phyloP scores from a whole-genome alignment of 2,113 vertebrate genomes.

The Semnornis frantzii region DNA sequence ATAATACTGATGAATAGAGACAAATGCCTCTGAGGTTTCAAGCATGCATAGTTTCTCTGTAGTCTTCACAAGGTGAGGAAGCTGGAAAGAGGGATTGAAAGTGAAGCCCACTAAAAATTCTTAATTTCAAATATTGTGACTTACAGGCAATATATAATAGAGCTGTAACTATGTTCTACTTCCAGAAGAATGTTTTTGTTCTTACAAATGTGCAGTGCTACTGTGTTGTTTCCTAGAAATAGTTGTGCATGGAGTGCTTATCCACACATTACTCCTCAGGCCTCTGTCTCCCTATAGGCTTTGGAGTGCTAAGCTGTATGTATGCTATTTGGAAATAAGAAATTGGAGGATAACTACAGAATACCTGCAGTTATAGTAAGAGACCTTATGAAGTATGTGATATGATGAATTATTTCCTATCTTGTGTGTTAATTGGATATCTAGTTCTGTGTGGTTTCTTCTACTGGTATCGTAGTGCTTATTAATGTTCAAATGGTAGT shows the following conservation, averaged over 20 bases:
- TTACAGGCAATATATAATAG: neutral
- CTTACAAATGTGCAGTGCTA: neutral
- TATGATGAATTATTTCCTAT: neutral
- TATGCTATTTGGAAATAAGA: neutral
- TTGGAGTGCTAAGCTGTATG: neutral
- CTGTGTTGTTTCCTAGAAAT: neutral
- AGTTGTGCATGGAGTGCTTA: neutral
- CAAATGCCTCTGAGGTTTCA: neutral
- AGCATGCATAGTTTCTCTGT: rapidly evolving
- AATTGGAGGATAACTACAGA: neutral
- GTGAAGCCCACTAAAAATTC: neutral
- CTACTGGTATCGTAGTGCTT: neutral
- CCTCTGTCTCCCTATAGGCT: neutral
- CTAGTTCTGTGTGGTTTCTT: neutral
- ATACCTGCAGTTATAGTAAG: neutral
- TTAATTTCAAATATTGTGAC: neutral
- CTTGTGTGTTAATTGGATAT: neutral
- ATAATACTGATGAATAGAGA: neutral
- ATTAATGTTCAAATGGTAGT: neutral
- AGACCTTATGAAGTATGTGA: neutral
- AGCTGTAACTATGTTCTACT: neutral
- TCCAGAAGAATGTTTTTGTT: neutral
- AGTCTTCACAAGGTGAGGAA: neutral
- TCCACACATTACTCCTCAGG: neutral
- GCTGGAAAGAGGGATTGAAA: rapidly evolving